Base-by-base conservation (phyloP, 2,888 invertebrate genomes). In the Hemaris fuciformis region DNA sequence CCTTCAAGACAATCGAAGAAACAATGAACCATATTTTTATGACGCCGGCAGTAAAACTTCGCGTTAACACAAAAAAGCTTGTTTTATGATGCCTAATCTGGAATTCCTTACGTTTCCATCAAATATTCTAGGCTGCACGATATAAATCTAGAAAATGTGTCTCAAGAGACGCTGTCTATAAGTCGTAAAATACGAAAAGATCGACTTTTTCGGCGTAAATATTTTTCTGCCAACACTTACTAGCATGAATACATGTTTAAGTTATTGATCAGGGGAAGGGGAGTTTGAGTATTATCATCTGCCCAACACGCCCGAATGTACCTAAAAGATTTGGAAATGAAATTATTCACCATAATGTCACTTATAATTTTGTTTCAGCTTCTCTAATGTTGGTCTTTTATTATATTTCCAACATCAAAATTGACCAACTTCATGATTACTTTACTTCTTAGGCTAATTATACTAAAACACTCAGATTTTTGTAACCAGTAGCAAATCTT, bases 11-110 rank as follows among this genome's bases (percentile, higher is more conserved):
- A 53, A 53, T 53, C 7, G 53, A 18, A 53, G 53, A 18, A 53
- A 53, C 53, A 27, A 31, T 53, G 18, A 10, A 53, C 8, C 13
- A 31, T 53, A 31, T 53, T 53, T 43, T 53, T 53, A 53, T 18
- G 27, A 53, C 31, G 15, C 31, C 31, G 53, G 31, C 10, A 53
- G 53, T 53, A 53, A 53, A 53, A 18, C 27, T 18, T 53, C 53
- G 53, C 53, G 53, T 53, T 53, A 53, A 53, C 53, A 53, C 31
- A 53, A 53, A 53, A 53, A 53, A 53, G 18, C 18, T 27, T 53
- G 31, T 53, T 53, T 53, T 53, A 53, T 27, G 27, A 53, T 31
- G 4, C 18, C 31, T 53, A 31, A 53, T 53, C 53, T 53, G 15
- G 27, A 15, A 18, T 18, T 53, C 53, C 53, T 31, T 53, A 18